Conservation (phyloP, 2,888 invertebrate genomes). For the Boloria selene region DNA sequence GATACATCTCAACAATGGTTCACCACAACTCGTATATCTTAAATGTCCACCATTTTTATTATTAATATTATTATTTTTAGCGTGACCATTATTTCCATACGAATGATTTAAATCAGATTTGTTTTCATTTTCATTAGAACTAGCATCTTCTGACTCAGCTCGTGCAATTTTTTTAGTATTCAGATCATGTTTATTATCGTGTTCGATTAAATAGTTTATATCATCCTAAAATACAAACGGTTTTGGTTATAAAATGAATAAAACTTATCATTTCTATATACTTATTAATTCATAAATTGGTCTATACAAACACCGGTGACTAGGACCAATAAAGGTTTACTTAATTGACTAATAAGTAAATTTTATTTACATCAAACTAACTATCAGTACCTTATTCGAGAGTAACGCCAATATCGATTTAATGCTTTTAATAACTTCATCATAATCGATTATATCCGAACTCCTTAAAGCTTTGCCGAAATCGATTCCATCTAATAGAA, state of each 20-base stretch:
- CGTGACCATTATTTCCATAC: background rate
- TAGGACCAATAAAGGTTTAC: too few species aligned
- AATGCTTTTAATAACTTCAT: constrained; percentile 34
- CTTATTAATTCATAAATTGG: too few species aligned
- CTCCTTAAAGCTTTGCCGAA: constrained; percentile 40
- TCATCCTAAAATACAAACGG: constrained; percentile 3
- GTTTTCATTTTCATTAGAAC: background rate
- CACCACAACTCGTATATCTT: constrained; percentile 5
- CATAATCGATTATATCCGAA: constrained; percentile 25
- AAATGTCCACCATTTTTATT: background rate
- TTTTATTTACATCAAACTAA: too few species aligned
- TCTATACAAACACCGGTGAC: too few species aligned
- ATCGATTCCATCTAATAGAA: constrained; percentile 46
- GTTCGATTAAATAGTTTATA: background rate
- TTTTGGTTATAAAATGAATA: too few species aligned
- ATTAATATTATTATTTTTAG: background rate
- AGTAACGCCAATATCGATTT: constrained; percentile 11
- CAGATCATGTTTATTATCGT: background rate
- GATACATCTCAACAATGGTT: background rate
- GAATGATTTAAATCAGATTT: background rate
- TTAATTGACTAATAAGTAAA: too few species aligned
- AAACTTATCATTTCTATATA: too few species aligned
- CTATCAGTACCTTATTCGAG: constrained; percentile 18
- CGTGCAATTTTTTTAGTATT: background rate
- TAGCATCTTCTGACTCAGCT: background rate